Conservation (phyloP, 2,113 vertebrate genomes). For the Ochotona curzoniae region DNA sequence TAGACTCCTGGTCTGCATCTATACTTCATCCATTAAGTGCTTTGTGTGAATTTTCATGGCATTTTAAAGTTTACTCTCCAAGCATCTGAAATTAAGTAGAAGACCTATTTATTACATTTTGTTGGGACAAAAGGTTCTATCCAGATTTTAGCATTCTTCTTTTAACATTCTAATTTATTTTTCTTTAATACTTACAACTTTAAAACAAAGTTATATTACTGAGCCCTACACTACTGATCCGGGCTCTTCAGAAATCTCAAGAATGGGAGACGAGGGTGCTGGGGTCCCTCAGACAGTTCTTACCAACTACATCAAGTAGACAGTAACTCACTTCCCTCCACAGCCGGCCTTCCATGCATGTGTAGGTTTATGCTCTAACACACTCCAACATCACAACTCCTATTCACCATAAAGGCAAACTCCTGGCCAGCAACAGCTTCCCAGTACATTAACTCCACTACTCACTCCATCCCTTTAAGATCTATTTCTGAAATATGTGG, state of each 20-base stretch:
- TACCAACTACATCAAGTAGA: neutral
- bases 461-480: neutral
- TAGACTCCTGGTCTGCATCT: conserved; percentile 40
- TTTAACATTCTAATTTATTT: conserved; percentile 39
- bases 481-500: conserved; percentile 43
- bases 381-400: neutral
- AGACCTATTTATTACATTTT: conserved; percentile 11
- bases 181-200: conserved; percentile 46
- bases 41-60: neutral
- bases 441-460: neutral
- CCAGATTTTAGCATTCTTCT: neutral
- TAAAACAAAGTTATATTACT: neutral
- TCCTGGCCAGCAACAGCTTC: neutral
- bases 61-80: conserved; percentile 49
- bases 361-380: neutral
- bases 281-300: neutral
- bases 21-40: conserved; percentile 38
- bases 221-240: neutral
- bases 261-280: neutral
- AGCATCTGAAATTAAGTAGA: conserved; percentile 39
- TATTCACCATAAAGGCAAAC: neutral
- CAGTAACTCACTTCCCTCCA: neutral
- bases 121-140: neutral
- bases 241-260: neutral
- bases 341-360: neutral